Base-by-base conservation (phyloP, 1,140 invertebrate species). In the Copidosoma floridanum region DNA sequence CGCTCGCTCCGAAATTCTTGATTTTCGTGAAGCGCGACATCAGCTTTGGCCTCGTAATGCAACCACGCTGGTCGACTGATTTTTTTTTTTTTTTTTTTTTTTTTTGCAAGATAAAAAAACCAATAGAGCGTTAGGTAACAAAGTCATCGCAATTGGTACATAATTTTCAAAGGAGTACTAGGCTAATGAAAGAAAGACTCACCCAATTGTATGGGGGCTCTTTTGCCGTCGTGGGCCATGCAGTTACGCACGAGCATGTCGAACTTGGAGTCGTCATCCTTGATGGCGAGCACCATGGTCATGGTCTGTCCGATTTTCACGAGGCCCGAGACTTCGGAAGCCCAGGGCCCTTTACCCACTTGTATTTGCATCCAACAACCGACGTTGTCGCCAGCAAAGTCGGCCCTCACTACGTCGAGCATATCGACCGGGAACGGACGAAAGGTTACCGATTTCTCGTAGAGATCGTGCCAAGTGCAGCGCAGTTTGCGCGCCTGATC, bases 221-320 rank as follows among this genome's bases (percentile, higher is more conserved):
- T 85, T 77, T 95, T 94, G 54, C 94, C 94, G 69, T 97, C 94
- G 73, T 96, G 93, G 12, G 94, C 94, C 77, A 96, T 91, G 72
- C 94, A 97, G 70, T 97, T 95, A 29, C 94, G 82, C 1, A 97
- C 93, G 38, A 96, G 79, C 94, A 97, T 97, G 77, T 97, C 94
- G 74, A 97, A 97, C 74, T 97, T 97, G 43, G 92, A 90, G 66
- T 97, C 94, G 67, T 96, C 93, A 64, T 97, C 94, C 77, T 97
- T 96, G 64, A 97, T 97, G 8, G 94, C 94, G 24, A 96, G 77
- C 1, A 97, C 94, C 94, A 97, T 96, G 5, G 94, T 97, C 94
- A 97, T 96, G 0, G 94, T 95, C 71, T 97, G 94, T 2, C 94
- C 94, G 46, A 96, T 97, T 76, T 96, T 96, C 0, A 97, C 94